Conservation (phyloP, 53 echinoderm and acorn worm genomes). For the Apostichopus leukothele region DNA sequence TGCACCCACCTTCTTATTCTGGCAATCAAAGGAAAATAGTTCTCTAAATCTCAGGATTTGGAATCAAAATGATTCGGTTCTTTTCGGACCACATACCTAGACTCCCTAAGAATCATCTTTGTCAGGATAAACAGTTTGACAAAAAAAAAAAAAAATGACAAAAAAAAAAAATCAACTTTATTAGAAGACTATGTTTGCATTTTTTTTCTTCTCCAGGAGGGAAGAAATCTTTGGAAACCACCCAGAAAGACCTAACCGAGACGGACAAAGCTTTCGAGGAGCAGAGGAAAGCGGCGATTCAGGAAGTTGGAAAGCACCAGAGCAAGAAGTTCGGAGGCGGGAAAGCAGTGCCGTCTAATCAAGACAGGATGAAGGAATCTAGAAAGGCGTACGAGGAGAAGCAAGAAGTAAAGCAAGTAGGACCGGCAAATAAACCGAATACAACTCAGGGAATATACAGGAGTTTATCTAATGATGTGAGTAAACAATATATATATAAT, state of each 20-base stretch:
- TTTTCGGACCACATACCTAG: too few relatives aligned
- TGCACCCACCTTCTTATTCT: too few relatives aligned
- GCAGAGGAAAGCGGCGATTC: conserved; percentile 91
- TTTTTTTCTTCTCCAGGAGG: conserved; percentile 41
- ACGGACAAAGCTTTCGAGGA: conserved; percentile 97
- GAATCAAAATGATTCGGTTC: too few relatives aligned
- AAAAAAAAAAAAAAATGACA: too few relatives aligned
- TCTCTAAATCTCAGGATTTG: too few relatives aligned
- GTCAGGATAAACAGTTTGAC: too few relatives aligned
- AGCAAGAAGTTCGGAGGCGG: conserved; percentile 84
- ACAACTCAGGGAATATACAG: conserved; percentile 60
- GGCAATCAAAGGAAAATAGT: too few relatives aligned
- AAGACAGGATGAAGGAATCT: conserved; percentile 22
- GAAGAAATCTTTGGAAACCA: conserved; percentile 80
- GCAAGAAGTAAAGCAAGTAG: conserved; percentile 4
- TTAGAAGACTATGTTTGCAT: background rate
- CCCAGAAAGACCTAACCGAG: conserved; percentile 80
- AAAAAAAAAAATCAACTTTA: background rate
- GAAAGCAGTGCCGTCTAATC: conserved; percentile 15
- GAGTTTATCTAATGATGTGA: conserved; percentile 66
- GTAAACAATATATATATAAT: too few relatives aligned
- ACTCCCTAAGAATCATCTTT: too few relatives aligned
- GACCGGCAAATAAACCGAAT: conserved; percentile 23
- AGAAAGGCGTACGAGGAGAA: background rate
- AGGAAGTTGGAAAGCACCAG: conserved; percentile 66